These are phyloP conservation scores for Myiotriccus ornatus DNA, from an alignment of 2,797 vertebrate species.

Conservation along the genomic window DNA sequence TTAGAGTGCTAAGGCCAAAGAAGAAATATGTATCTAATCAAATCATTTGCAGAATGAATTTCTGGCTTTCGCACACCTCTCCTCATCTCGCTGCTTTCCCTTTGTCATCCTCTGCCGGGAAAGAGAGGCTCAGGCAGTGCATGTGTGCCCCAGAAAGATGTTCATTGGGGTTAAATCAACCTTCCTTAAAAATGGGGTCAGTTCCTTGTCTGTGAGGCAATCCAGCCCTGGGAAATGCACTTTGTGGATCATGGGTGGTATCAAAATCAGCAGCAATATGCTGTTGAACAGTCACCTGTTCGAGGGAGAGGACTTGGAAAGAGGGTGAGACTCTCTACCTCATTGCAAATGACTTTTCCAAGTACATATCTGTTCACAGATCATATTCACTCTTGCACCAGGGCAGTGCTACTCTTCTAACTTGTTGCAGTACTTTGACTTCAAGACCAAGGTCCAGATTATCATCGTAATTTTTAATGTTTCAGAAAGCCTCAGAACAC, in stretches of 20 bases:
- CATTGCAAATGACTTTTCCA: neutral
- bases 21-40: neutral
- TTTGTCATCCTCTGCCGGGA: neutral
- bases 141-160: rapidly evolving
- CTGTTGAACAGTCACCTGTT: neutral
- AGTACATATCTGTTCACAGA: neutral
- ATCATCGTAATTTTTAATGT: neutral
- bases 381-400: neutral
- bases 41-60: neutral
- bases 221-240: neutral
- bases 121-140: neutral
- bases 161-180: neutral
- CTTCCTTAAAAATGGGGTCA: neutral
- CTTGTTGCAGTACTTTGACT: neutral
- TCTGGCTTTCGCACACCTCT: neutral
- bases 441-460: neutral
- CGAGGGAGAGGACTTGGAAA: rapidly evolving
- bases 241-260: neutral
- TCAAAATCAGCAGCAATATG: neutral
- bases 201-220: neutral
- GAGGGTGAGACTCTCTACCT: neutral
- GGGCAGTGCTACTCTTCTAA: neutral
- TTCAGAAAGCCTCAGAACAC: neutral
- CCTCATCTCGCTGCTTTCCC: neutral
- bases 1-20: neutral